A percentile compares a stretch with the other conserved stretches of the same genome.
Evolutionary conservation across 2,113 vertebrate genomes (phyloP).

Genomic region (Prochilodus magdalenae): DNA sequence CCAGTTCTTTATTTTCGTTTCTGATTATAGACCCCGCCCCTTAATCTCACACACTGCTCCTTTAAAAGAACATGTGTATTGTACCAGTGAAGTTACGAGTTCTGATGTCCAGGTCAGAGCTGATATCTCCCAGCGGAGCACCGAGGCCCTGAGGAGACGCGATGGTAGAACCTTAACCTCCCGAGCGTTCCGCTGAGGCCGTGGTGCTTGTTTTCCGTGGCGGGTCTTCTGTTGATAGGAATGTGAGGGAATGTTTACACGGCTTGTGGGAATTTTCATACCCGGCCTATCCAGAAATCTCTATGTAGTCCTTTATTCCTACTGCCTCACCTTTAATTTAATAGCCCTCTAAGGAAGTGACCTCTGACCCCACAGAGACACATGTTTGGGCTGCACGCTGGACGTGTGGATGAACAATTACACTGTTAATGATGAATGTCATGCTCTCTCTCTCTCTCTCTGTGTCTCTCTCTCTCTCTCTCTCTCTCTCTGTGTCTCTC

Average conservation of each 20-base stretch:
- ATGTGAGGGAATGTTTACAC: background rate
- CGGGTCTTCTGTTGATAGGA: background rate
- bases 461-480: background rate
- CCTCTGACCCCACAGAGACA: background rate
- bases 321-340: background rate
- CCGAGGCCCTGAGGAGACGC: no score
- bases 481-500: background rate
- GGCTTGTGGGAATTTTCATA: background rate
- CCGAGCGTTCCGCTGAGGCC: background rate
- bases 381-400: slow-evolving; percentile 2
- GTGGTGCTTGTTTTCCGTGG: background rate
- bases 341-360: slow-evolving; percentile 27
- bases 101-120: no score
- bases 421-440: slow-evolving; percentile 20
- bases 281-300: background rate
- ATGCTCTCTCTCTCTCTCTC: background rate
- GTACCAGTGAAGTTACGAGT: no score
- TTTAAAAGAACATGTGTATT: no score
- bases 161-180: background rate
- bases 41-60: no score
- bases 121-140: no score
- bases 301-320: background rate
- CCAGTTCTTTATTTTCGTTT: no score
- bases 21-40: no score
- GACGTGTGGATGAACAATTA: slow-evolving; percentile 35